Conservation (phyloP, 2,113 vertebrate species). For the Oceanodroma tethys region DNA sequence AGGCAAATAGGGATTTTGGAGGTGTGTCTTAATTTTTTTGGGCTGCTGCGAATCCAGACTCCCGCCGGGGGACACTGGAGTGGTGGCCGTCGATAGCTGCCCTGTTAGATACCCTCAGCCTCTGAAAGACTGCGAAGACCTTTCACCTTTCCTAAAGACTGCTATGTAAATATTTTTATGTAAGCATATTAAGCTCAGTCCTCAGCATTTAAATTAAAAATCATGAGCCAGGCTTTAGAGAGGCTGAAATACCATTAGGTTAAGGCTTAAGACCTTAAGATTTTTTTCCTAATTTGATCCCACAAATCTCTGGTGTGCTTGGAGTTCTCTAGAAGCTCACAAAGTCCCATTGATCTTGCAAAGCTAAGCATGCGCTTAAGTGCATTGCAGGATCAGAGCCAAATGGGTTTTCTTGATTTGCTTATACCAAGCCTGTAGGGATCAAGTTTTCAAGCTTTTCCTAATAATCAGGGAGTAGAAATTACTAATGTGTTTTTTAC, state of each 20-base stretch:
- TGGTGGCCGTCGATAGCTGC: fast-evolving
- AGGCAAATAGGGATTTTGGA: not conserved
- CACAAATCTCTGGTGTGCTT: not conserved
- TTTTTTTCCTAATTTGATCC: not conserved
- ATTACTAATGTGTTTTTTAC: not conserved
- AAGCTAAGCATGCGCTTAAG: not conserved
- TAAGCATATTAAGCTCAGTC: not conserved
- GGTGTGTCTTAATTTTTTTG: not conserved
- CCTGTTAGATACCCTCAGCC: not conserved
- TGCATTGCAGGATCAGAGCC: constrained; percentile 51
- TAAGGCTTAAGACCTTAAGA: not conserved
- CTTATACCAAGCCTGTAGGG: not conserved
- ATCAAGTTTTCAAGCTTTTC: not conserved
- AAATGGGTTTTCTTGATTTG: not conserved
- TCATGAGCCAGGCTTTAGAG: not conserved
- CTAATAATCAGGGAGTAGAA: not conserved
- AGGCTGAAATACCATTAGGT: not conserved
- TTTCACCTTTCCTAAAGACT: not conserved
- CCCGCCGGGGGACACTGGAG: not conserved
- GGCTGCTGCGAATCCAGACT: not conserved
- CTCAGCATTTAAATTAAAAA: not conserved
- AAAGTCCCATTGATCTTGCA: constrained; percentile 13
- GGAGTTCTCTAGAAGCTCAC: not conserved
- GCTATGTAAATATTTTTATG: not conserved
- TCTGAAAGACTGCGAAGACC: not conserved